phyloP scores from a whole-genome alignment of 2,888 invertebrate genomes.

The Andrena trimmerana region DNA sequence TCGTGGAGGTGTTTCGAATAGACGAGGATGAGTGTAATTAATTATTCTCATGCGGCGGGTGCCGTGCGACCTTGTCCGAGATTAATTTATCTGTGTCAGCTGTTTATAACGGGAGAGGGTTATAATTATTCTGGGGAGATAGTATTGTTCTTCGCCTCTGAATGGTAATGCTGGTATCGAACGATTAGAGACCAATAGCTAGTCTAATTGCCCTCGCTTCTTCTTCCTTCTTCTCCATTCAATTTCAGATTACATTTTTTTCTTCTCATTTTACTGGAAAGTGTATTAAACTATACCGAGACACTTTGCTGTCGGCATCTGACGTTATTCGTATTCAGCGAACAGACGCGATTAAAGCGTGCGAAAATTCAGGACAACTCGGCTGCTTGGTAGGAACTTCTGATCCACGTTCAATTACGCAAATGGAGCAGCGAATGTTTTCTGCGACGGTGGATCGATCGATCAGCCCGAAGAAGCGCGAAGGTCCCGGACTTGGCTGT shows the following conservation, averaged over 20 bases:
- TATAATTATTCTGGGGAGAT: constrained; percentile 14
- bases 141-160: not conserved
- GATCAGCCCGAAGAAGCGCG: not conserved
- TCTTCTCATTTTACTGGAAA: too few species aligned
- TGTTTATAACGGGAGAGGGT: constrained; percentile 37
- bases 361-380: too few species aligned
- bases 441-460: not conserved
- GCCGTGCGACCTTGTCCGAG: constrained; percentile 32
- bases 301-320: too few species aligned
- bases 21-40: constrained; percentile 30
- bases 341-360: too few species aligned
- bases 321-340: too few species aligned
- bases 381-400: too few species aligned
- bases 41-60: constrained; percentile 26
- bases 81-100: constrained; percentile 44
- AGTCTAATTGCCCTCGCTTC: too few species aligned
- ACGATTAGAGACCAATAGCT: not conserved
- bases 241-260: too few species aligned
- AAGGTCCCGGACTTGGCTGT: not conserved
- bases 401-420: not conserved
- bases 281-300: too few species aligned
- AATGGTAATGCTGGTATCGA: not conserved
- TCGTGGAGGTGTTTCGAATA: not conserved
- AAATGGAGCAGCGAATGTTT: not conserved
- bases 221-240: too few species aligned